Evolutionary conservation across 2,797 vertebrate species (phyloP), one percentile per base, ranked within the genome.

Genomic region (Clarias fuscus): DNA sequence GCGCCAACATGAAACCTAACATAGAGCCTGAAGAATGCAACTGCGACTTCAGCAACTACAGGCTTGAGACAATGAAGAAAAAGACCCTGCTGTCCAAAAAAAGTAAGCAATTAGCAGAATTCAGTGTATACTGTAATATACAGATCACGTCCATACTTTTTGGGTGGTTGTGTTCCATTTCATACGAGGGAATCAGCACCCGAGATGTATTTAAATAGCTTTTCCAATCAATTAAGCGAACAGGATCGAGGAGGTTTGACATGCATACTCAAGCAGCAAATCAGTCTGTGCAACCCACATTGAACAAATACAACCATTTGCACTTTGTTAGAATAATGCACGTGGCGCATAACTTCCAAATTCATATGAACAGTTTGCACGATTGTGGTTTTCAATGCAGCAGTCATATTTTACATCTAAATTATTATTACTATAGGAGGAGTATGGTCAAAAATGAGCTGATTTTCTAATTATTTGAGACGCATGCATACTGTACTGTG

Each of bases 21-120:
- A 59, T 84, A 1, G 88, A 90, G 56, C 48, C 89, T 0, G 92
- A 95, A 17, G 92, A 90, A 86, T 99, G 98, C 78, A 65, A 94
- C 90, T 99, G 98, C 30, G 94, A 95, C 82, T 84, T 93, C 15
- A 93, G 92, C 0, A 92, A 92, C 87, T 94, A 94, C 91, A 95
- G 94, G 84, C 91, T 96, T 56, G 91, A 93, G 88, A 91, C 94
- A 0, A 87, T 95, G 0, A 95, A 96, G 72, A 96, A 95, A 78
- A 96, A 96, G 62, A 96, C 95, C 1, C 89, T 98, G 83, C 94
- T 98, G 92, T 93, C 95, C 89, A 98, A 96, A 92, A 98, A 97
- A 91, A 98, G 98, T 99, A 92, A 37, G 0, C 14, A 77, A n/a
- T 79, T 40, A 1, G 0, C 15, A 17, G 8, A 30, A 48, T 58